Conservation (phyloP, 1,140 invertebrate species). For the Eufriesea mexicana region DNA sequence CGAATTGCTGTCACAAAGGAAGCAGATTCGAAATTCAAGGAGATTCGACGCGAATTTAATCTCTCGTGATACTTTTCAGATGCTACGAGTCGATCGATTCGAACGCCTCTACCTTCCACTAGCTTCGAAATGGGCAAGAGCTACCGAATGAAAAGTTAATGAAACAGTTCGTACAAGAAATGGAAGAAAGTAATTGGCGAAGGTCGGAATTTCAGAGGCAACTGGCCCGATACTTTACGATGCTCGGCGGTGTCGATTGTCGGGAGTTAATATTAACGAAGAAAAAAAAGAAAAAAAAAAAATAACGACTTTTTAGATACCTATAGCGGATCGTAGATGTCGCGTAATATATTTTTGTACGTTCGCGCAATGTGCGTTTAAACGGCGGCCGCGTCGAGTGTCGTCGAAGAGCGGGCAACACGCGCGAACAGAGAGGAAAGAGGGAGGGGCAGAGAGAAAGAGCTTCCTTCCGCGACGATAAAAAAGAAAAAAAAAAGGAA, state of each 20-base stretch:
- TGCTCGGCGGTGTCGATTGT: conserved; percentile 51
- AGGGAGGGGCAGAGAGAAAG: conserved; percentile 31
- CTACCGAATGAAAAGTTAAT: background rate
- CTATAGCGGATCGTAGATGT: conserved; percentile 80
- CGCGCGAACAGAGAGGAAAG: background rate
- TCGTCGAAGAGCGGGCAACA: conserved; percentile 26
- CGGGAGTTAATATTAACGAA: conserved; percentile 47
- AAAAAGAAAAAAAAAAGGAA: background rate
- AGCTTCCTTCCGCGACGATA: background rate
- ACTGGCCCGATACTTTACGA: conserved; percentile 10
- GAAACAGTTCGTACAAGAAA: background rate
- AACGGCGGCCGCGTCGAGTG: conserved; percentile 69
- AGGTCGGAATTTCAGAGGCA: background rate
- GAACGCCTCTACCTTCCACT: background rate
- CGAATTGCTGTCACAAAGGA: background rate
- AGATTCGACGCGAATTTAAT: background rate
- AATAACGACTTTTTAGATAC: conserved; percentile 77
- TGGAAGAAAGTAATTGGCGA: background rate
- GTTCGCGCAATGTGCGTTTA: conserved; percentile 76
- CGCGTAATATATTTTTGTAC: conserved; percentile 82
- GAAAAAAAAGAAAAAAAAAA: conserved; percentile 35
- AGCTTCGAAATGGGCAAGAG: background rate
- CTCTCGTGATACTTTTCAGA: background rate
- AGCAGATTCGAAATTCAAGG: background rate
- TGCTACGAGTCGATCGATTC: background rate